A percentile compares a stretch with the other conserved stretches of the same genome.
phyloP scores from a whole-genome alignment of 2,888 invertebrate genomes.

The Erebia aethiops region DNA sequence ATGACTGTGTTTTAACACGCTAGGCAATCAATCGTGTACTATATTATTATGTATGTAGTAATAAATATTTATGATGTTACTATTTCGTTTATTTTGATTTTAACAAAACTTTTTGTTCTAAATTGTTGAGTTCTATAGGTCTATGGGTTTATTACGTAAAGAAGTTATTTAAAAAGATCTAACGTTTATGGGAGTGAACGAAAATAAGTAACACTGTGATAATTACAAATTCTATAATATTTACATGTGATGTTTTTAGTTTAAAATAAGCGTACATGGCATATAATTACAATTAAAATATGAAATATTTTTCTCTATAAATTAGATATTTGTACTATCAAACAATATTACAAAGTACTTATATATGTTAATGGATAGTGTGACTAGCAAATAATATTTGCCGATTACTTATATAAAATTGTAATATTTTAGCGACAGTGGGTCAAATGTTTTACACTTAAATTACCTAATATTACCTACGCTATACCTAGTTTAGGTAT shows the following conservation, averaged over 20 bases:
- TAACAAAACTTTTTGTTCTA: no score
- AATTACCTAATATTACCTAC: slow-evolving; percentile 62
- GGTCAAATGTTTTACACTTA: slow-evolving; percentile 64
- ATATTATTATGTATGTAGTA: neutral
- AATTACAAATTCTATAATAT: slow-evolving; percentile 81
- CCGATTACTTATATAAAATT: slow-evolving; percentile 62
- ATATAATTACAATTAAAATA: slow-evolving; percentile 81
- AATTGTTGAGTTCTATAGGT: no score
- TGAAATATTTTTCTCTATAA: slow-evolving; percentile 79
- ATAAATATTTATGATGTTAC: slow-evolving; percentile 14
- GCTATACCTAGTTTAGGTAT: slow-evolving; percentile 66
- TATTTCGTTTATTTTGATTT: neutral
- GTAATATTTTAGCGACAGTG: slow-evolving; percentile 73
- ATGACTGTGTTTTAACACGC: slow-evolving; percentile 86
- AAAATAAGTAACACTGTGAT: slow-evolving; percentile 55
- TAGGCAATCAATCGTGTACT: neutral
- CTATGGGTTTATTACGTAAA: no score
- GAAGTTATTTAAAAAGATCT: no score
- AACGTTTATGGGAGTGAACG: neutral
- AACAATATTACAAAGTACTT: slow-evolving; percentile 80
- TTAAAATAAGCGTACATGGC: slow-evolving; percentile 83
- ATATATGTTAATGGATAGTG: slow-evolving; percentile 75
- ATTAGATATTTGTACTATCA: slow-evolving; percentile 83
- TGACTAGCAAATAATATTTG: slow-evolving; percentile 82
- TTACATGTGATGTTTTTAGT: slow-evolving; percentile 82